Base-by-base conservation (phyloP, 2,113 vertebrate species). In the Pseudopipra pipra region DNA sequence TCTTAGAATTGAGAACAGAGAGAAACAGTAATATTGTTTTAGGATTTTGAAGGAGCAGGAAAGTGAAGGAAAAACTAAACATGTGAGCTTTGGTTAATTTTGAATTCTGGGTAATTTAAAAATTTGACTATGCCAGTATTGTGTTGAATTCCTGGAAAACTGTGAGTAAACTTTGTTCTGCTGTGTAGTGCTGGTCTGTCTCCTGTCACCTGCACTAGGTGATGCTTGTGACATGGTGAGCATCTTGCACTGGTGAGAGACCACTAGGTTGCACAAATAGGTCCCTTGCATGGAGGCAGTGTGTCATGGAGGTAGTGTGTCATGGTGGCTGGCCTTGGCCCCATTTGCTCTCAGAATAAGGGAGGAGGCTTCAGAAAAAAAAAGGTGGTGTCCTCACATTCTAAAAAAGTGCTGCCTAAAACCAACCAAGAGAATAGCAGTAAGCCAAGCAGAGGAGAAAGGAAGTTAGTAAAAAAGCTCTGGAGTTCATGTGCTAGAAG, bases 221-320 rank as follows among this genome's bases (percentile, higher is more conserved):
- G 46, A 46, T 56, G 33, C 15, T 76, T 1, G 0, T 68, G 54
- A 27, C 0, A 0, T 44, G 27, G 8, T 20, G 47, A 92, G 9
- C 47, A 46, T 74, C 58, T 65, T 47, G 20, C 56, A 16, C 37
- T 54, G 20, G 25, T 65, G 49, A 12, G 41, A 74, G 44, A 56
- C 14, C 12, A 8, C 7, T 1, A 2, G 52, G 5, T 41, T 70
- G 22, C 17, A 52, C 24, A 24, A 16, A 33, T 23, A 43, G 22
- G n/a, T 12, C 47, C 25, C 39, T 76, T 84, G 35, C 43, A 25
- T 21, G 17, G 28, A 63, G 35, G 4, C 10, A 46, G 5, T 46
- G 44, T 46, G 44, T 44, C 43, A 21, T 30, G 25, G 28, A 61
- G 39, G 4, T 46, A 37, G 3, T 3, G 4, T 86, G 55, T 79